A percentile compares a stretch with the other conserved stretches of the same genome.
phyloP scores from a whole-genome alignment of 2,888 invertebrate genomes.

The Xestobium rufovillosum region DNA sequence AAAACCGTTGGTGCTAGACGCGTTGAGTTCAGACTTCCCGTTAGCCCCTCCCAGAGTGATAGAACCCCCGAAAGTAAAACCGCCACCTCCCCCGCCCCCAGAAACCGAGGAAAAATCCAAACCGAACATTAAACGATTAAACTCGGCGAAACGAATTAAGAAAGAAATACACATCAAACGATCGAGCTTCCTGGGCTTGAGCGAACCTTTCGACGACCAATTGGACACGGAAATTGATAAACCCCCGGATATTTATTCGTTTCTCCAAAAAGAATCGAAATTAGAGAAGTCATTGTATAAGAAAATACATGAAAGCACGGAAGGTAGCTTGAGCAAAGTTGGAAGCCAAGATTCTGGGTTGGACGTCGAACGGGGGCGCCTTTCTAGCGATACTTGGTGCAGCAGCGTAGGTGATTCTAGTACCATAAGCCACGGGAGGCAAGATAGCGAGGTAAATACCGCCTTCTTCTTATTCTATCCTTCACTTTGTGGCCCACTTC shows the following conservation, averaged over 20 bases:
- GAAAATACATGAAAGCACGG: constrained; percentile 39
- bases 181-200: constrained; percentile 78
- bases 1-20: constrained; percentile 47
- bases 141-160: constrained; percentile 77
- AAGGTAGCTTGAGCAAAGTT: constrained; percentile 35
- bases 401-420: constrained; percentile 37
- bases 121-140: constrained; percentile 56
- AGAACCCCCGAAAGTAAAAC: constrained; percentile 63
- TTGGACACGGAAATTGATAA: constrained; percentile 57
- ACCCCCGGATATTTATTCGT: constrained; percentile 71
- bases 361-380: constrained; percentile 51
- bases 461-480: no score
- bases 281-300: constrained; percentile 70
- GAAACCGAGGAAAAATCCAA: constrained; percentile 31
- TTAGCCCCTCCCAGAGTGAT: constrained; percentile 24
- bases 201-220: constrained; percentile 63
- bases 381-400: constrained; percentile 54
- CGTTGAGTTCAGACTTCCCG: constrained; percentile 47
- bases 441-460: constrained; percentile 61
- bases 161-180: constrained; percentile 78
- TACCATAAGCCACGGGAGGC: constrained; percentile 56
- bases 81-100: constrained; percentile 71
- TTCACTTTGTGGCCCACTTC: no score
- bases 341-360: constrained; percentile 76
- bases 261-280: constrained; percentile 73